Evolutionary conservation across 2,888 invertebrate species (phyloP), one percentile per base, ranked within the genome.

Genomic region (Meandrusa payeni): DNA sequence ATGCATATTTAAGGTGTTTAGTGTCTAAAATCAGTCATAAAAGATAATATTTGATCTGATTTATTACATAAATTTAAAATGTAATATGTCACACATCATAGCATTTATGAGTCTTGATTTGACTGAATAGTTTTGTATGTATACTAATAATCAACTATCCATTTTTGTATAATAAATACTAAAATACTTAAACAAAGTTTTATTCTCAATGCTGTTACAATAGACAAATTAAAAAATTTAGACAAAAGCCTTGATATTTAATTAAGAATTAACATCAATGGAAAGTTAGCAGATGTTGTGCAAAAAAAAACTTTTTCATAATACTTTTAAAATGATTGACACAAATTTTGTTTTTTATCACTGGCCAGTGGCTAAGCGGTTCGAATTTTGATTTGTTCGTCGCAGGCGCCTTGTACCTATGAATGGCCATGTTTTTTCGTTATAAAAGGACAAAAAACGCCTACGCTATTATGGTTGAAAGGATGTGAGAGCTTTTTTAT

Each of bases 151-250:
- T 55, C 56, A 66, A 69, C 58, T 66, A 68, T 64, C 67, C 69
- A 67, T 63, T 73, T 83, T 82, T 83, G 72, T 82, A 82, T 65
- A 83, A 83, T 85, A 85, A 80, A 85, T 56, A 59, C 43, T 68
- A 76, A 75, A 77, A 62, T 63, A 70, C 56, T 15, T 10, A 57
- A 56, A 54, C 51, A 12, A 10, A 15, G 28, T 50, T 23, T 40
- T 38, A 41, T 40, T 41, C 22, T 5, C 11, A 23, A 5, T 33
- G 13, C 36, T 34, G 4, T 3, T 15, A 3, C 15, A 15, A 15
- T 4, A 15, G 15, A 4, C 4, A 15, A 15, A 15, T 15, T n/a
- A n/a, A 15, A 4, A 3, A 3, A 15, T 15, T 27, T 27, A 10
- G 6, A 31, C 3, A 23, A 32, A 15, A 40, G 2, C 44, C 42